Evolutionary conservation across 2,888 invertebrate genomes (phyloP).

Genomic region (Hirtodrosophila duncani): DNA sequence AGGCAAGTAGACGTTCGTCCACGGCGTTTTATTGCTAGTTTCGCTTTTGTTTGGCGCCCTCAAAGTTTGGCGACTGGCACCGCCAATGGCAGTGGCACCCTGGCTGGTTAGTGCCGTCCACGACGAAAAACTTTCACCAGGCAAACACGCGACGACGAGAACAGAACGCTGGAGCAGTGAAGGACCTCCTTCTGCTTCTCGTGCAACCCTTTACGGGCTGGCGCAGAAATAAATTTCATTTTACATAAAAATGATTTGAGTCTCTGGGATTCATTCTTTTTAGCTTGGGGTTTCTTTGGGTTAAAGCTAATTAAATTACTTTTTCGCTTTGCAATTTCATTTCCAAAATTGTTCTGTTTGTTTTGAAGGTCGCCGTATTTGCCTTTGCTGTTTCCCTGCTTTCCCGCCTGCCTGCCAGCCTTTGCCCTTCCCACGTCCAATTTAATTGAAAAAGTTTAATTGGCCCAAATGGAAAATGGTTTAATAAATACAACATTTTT

Average conservation of each 20-base stretch:
- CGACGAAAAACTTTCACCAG: slow-evolving; percentile 27
- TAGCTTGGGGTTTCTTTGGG: slow-evolving; percentile 20
- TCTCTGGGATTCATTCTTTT: slow-evolving; percentile 19
- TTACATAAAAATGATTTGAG: slow-evolving; percentile 21
- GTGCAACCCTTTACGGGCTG: slow-evolving; percentile 32
- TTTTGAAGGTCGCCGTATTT: slow-evolving; percentile 62
- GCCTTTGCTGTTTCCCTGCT: slow-evolving; percentile 20
- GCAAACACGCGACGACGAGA: slow-evolving; percentile 45
- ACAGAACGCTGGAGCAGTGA: background rate
- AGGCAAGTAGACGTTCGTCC: slow-evolving; percentile 17
- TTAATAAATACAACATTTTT: slow-evolving; percentile 34
- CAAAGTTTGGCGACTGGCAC: slow-evolving; percentile 63
- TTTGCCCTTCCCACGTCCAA: no score
- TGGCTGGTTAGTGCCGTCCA: no score
- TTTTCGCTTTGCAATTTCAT: slow-evolving; percentile 63
- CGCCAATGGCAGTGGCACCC: slow-evolving; percentile 23
- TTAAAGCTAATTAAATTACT: slow-evolving; percentile 68
- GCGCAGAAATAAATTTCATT: slow-evolving; percentile 44
- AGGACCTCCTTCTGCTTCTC: slow-evolving; percentile 10
- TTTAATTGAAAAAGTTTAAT: slow-evolving; percentile 65
- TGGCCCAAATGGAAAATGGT: slow-evolving; percentile 29
- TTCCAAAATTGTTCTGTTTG: slow-evolving; percentile 41
- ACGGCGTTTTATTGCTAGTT: slow-evolving; percentile 19
- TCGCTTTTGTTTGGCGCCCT: slow-evolving; percentile 55
- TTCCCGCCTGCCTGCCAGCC: slow-evolving; percentile 6